Conservation (phyloP, 30 jellyfish, hydroid and myxozoan species). For the Aurelia aurita complex sp. Pacific region DNA sequence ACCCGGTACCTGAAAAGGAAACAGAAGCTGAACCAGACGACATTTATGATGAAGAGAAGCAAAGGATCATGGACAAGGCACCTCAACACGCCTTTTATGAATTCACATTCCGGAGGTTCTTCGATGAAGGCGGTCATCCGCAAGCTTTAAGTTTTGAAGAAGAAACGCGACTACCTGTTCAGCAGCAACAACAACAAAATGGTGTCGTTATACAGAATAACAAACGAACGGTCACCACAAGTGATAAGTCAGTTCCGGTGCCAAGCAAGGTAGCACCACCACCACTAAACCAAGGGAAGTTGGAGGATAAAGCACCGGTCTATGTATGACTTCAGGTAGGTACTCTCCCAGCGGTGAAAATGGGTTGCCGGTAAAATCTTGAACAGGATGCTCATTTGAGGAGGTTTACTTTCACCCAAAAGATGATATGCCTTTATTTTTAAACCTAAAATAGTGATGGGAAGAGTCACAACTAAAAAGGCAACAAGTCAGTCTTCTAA, state of each 20-base stretch:
- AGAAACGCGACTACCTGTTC: background rate
- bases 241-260: conserved; percentile 85
- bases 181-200: conserved; percentile 27
- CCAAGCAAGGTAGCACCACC: conserved; percentile 97
- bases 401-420: too few species aligned
- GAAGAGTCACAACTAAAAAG: too few species aligned
- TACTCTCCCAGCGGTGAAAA: too few species aligned
- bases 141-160: conserved; percentile 54
- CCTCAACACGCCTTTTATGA: conserved; percentile 97
- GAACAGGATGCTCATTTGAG: too few species aligned
- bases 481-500: too few species aligned
- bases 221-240: conserved; percentile 84
- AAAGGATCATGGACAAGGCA: conserved; percentile 64
- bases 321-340: conserved; percentile 63
- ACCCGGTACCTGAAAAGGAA: conserved; percentile 96
- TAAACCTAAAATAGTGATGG: too few species aligned
- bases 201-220: conserved; percentile 19
- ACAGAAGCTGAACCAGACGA: conserved; percentile 56
- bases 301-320: conserved; percentile 96
- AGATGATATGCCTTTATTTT: too few species aligned
- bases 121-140: conserved; percentile 98
- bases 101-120: conserved; percentile 97
- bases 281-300: conserved; percentile 53
- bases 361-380: too few species aligned
- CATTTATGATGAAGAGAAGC: conserved; percentile 62